These are phyloP conservation scores for Himalopsyche anomala DNA, from an alignment of 2,888 invertebrate species.

Conservation along the genomic window DNA sequence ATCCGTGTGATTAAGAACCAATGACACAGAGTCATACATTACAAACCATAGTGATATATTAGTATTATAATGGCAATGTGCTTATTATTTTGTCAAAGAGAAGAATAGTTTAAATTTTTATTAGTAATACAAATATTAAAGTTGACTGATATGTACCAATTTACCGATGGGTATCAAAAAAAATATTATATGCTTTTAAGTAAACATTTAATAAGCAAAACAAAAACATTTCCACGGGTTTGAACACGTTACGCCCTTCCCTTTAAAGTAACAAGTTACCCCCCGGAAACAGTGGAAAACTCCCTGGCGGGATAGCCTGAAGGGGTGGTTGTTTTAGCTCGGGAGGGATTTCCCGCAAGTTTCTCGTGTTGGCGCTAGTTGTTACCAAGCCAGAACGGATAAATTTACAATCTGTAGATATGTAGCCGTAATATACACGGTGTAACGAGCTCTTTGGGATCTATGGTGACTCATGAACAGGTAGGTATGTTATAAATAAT, in stretches of 20 bases:
- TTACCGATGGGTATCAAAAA: too few relatives aligned
- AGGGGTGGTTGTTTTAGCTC: constrained; percentile 22
- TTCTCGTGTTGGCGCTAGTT: constrained; percentile 2
- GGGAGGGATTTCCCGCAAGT: constrained; percentile 36
- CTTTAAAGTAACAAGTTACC: constrained; percentile 38
- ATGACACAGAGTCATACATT: too few relatives aligned
- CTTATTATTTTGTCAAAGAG: too few relatives aligned
- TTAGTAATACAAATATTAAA: too few relatives aligned
- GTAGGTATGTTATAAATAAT: not conserved
- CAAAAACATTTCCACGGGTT: not conserved
- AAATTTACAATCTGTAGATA: constrained; percentile 13
- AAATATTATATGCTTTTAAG: too few relatives aligned
- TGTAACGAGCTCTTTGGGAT: constrained; percentile 19
- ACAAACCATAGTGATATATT: too few relatives aligned
- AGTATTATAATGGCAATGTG: too few relatives aligned
- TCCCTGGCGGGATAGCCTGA: constrained; percentile 39
- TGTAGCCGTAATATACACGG: not conserved
- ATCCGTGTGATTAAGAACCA: too few relatives aligned
- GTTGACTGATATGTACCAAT: too few relatives aligned
- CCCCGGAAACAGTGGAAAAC: constrained; percentile 36
- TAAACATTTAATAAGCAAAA: not conserved
- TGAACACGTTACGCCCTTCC: not conserved
- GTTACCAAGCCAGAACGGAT: constrained; percentile 31
- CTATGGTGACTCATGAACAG: constrained; percentile 5
- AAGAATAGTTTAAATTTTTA: too few relatives aligned